A percentile compares a stretch with the other conserved stretches of the same genome.
phyloP scores from a whole-genome alignment of 2,113 vertebrate species.

The Megalops atlanticus region DNA sequence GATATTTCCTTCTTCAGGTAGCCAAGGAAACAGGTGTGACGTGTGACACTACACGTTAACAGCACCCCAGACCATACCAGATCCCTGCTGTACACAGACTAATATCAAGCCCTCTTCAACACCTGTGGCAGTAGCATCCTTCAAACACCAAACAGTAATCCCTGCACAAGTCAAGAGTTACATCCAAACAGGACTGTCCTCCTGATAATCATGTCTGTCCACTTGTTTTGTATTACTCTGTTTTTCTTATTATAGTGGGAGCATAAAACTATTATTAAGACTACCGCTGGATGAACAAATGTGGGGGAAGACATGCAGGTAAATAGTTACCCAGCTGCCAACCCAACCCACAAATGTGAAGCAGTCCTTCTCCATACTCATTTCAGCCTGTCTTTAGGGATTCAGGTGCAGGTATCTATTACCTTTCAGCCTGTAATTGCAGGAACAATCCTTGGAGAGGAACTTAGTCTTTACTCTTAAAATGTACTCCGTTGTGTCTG shows the following conservation, averaged over 20 bases:
- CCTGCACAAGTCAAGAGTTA: too few relatives aligned
- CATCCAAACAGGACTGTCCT: too few relatives aligned
- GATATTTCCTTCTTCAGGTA: not conserved
- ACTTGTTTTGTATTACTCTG: not conserved
- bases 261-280: not conserved
- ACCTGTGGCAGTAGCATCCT: not conserved
- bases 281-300: too few relatives aligned
- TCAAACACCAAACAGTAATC: not conserved
- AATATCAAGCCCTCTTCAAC: not conserved
- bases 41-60: not conserved
- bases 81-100: not conserved
- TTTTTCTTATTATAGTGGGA: not conserved
- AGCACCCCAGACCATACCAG: too few relatives aligned
- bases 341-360: too few relatives aligned
- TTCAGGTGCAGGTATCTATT: too few relatives aligned
- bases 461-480: not conserved
- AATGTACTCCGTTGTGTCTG: not conserved
- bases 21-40: not conserved
- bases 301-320: not conserved
- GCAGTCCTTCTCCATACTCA: too few relatives aligned
- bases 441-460: too few relatives aligned
- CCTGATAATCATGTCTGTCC: not conserved
- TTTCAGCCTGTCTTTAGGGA: too few relatives aligned
- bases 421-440: not conserved
- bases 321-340: not conserved